These are phyloP conservation scores for Tupaia tana DNA, from an alignment of 2,113 vertebrate genomes.

Conservation along the genomic window DNA sequence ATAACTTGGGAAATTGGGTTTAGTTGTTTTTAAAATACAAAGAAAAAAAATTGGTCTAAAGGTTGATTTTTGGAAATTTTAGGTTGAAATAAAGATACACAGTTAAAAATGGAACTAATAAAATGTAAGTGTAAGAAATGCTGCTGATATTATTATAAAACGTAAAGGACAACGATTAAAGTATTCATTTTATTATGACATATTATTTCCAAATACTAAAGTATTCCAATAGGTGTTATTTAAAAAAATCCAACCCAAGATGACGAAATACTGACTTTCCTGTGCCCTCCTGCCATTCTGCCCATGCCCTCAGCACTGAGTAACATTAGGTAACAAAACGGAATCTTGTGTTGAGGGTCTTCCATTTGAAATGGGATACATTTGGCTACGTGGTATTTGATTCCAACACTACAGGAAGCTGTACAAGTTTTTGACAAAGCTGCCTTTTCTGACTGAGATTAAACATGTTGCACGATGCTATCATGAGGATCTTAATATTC, in stretches of 20 bases:
- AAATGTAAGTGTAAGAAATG: background rate
- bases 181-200: background rate
- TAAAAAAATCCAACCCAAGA: background rate
- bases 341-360: background rate
- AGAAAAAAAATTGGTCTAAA: background rate
- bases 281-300: background rate
- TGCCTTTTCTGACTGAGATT: constrained; percentile 11
- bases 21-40: background rate
- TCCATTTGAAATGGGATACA: background rate
- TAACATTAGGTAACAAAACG: background rate
- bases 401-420: background rate
- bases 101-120: background rate
- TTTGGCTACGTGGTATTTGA: background rate
- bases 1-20: background rate
- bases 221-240: background rate
- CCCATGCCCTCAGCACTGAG: background rate
- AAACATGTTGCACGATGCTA: background rate
- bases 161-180: background rate
- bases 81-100: background rate
- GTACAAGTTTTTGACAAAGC: background rate
- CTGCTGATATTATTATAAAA: background rate
- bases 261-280: background rate
- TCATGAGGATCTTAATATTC: constrained; percentile 32
- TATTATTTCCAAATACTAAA: constrained; percentile 1
- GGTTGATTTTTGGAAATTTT: background rate